phyloP scores from a whole-genome alignment of 2,113 vertebrate species.

The Tor tambroides region DNA sequence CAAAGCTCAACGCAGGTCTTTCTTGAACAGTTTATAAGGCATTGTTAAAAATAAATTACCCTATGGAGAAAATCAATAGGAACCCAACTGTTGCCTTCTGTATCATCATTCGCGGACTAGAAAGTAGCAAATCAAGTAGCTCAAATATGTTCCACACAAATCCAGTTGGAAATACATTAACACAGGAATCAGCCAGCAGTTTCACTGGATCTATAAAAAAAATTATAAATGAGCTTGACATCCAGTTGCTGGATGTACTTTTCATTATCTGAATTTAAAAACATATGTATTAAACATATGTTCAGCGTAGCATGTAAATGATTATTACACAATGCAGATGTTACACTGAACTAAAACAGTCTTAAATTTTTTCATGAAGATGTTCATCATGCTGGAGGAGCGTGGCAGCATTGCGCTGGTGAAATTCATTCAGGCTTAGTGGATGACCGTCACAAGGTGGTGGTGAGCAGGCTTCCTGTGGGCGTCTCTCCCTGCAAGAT shows the following conservation, averaged over 20 bases:
- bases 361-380: slow-evolving; percentile 30
- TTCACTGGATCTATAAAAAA: background rate
- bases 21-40: background rate
- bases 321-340: background rate
- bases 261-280: background rate
- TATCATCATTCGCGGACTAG: background rate
- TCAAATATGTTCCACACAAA: background rate
- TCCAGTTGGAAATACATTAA: background rate
- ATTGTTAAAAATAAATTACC: background rate
- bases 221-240: background rate
- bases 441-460: slow-evolving; percentile 54
- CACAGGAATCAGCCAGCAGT: background rate
- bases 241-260: background rate
- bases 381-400: slow-evolving; percentile 30
- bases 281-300: background rate
- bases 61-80: background rate
- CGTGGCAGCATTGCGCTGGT: slow-evolving; percentile 12
- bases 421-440: slow-evolving; percentile 15
- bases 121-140: background rate
- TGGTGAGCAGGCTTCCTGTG: slow-evolving; percentile 59
- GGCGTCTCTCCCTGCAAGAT: slow-evolving; percentile 54
- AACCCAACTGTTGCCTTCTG: background rate
- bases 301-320: background rate
- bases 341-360: background rate
- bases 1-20: background rate